Conservation (phyloP, 2,113 vertebrate genomes). For the Sphaerodactylus townsendi region DNA sequence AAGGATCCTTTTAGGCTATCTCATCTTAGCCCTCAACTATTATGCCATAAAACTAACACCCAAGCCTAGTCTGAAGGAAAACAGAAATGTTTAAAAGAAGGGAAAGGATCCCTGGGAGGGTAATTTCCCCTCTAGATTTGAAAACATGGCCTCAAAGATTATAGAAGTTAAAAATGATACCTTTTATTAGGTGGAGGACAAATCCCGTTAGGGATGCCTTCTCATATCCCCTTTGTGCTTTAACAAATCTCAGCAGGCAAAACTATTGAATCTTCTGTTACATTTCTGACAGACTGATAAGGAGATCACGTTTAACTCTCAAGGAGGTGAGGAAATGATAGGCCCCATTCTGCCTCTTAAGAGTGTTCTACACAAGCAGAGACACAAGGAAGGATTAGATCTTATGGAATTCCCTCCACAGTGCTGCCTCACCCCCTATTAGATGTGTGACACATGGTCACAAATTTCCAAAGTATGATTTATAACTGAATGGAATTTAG, state of each 20-base stretch:
- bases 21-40: background rate
- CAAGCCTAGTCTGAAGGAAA: background rate
- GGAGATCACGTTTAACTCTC: background rate
- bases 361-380: background rate
- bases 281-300: background rate
- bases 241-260: background rate
- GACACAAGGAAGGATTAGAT: no score
- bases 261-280: background rate
- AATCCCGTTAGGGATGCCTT: background rate
- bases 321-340: background rate
- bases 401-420: background rate
- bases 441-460: background rate
- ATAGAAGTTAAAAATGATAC: slow-evolving; percentile 1
- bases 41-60: background rate
- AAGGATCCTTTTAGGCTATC: background rate
- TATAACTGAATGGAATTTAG: background rate
- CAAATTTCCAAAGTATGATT: background rate
- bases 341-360: background rate
- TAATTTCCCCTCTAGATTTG: background rate
- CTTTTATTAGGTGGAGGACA: slow-evolving; percentile 7
- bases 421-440: background rate
- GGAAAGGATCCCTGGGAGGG: background rate
- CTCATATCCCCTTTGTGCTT: background rate
- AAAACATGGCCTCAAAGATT: background rate
- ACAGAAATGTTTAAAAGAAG: slow-evolving; percentile 2